phyloP scores from a whole-genome alignment of 2,888 invertebrate genomes.

The Eledone cirrhosa region DNA sequence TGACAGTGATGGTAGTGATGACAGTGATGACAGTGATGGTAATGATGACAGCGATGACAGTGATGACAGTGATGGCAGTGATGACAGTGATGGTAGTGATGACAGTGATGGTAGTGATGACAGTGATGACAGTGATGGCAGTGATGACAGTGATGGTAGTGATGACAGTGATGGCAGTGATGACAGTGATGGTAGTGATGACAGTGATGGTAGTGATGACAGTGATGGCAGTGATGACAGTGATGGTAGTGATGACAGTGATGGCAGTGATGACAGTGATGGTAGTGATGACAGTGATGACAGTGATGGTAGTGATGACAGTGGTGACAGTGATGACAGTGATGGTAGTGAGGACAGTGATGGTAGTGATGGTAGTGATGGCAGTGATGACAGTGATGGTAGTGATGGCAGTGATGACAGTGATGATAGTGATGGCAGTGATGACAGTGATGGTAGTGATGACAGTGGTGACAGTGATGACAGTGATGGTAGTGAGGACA shows the following conservation, averaged over 20 bases:
- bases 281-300: constrained; percentile 3
- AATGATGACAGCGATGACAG: background rate
- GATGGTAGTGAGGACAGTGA: too few relatives aligned
- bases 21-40: constrained; percentile 9
- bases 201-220: constrained; percentile 7
- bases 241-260: background rate
- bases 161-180: constrained; percentile 3
- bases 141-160: background rate
- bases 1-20: constrained; percentile 17
- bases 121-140: background rate
- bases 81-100: constrained; percentile 4
- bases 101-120: background rate
- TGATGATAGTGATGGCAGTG: background rate
- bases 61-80: constrained; percentile 9
- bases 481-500: too few relatives aligned
- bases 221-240: constrained; percentile 17
- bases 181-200: constrained; percentile 3
- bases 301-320: constrained; percentile 18
- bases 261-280: background rate
- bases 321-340: constrained; percentile 13
- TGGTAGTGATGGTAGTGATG: too few relatives aligned
- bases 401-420: too few relatives aligned
- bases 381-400: too few relatives aligned
- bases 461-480: background rate
- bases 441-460: background rate